Conservation (phyloP, 2,797 vertebrate genomes). For the Oreortyx pictus region DNA sequence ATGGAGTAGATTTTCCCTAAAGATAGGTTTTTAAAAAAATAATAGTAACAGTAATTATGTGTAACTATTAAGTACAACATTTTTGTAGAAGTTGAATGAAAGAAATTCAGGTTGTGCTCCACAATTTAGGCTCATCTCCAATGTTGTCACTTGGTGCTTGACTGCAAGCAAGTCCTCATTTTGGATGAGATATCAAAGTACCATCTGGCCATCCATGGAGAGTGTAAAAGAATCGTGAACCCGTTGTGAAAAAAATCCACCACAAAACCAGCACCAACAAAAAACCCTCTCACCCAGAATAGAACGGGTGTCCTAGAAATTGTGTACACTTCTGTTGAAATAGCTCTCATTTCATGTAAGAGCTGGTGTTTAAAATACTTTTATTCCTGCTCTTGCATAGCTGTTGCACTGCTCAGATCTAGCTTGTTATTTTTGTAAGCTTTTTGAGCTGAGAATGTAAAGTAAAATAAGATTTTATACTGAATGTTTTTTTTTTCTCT, state of each 20-base stretch:
- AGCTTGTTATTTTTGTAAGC: neutral
- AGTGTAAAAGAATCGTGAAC: neutral
- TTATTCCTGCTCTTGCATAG: neutral
- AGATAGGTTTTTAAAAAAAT: neutral
- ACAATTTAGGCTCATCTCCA: neutral
- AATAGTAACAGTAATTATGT: neutral
- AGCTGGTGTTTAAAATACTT: neutral
- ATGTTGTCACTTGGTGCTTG: neutral
- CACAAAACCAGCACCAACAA: neutral
- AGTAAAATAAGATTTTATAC: conserved; percentile 3
- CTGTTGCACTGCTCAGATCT: neutral
- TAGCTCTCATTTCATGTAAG: neutral
- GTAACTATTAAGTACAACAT: neutral
- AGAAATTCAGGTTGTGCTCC: accelerated
- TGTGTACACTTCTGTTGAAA: neutral
- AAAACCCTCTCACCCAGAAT: accelerated
- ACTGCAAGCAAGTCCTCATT: neutral
- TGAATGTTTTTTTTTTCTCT: neutral
- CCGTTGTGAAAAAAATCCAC: neutral
- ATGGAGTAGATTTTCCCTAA: neutral
- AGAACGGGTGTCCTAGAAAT: neutral
- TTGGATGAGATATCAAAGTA: neutral
- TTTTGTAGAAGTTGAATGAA: neutral
- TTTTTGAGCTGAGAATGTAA: neutral
- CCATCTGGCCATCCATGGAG: neutral